Base-by-base conservation (phyloP, 2,797 vertebrate species). In the Avahi laniger region DNA sequence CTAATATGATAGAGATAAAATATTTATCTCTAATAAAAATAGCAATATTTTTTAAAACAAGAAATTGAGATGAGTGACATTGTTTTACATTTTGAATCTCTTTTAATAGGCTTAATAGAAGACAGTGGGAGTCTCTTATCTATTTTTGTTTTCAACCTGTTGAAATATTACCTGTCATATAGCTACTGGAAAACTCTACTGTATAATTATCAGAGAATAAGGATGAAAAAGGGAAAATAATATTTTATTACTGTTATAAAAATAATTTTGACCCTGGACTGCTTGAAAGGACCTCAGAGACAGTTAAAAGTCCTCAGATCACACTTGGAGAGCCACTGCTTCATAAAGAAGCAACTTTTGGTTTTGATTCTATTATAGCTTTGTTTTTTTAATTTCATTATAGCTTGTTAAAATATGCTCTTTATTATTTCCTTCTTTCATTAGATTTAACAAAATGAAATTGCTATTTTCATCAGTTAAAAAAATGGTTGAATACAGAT, bases 401-500 rank as follows among this genome's bases (percentile, higher is more conserved):
- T 43, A 85, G 48, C 63, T 75, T 43, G 35, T 65, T 83, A 80
- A 79, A 69, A 50, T 87, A 9, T 46, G 1, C 17, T 81, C 35
- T 95, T 65, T 79, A 79, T 86, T 81, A 75, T 59, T 87, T 87
- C n/a, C 38, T 67, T 91, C 26, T 15, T 63, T 91, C 18, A n/a
- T 86, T 79, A 91, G 18, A 12, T 48, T 95, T 10, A 91, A 57
- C 38, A 73, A 81, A 92, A 86, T 92, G 57, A 87, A 87, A 73
- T 48, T 81, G 11, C 54, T 73, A 3, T 81, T 95, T 91, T 38
- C 65, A 38, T 57, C 57, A 9, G 61, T 73, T 4, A 54, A 76
- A 52, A 83, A 87, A 57, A 48, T 76, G 6, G 6, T 88, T 95
- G 28, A 75, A 82, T 69, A 79, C 35, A 80, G 73, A 38, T 85